Evolutionary conservation across 1,140 invertebrate genomes (phyloP).

Genomic region (Calephelis nemesis): DNA sequence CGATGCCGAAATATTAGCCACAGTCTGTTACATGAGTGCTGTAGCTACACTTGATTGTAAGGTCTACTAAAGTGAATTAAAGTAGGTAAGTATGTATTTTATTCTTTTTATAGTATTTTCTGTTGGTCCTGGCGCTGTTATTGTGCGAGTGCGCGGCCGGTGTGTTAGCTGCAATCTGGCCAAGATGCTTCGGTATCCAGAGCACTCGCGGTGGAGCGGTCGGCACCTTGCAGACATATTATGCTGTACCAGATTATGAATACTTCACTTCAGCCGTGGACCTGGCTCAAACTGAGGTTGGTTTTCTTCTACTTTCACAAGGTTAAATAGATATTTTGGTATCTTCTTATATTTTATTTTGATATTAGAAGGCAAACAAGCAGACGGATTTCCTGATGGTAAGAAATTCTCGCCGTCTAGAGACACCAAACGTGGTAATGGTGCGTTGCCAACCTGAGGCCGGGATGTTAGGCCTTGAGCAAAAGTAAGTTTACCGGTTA

Average conservation of each 20-base stretch:
- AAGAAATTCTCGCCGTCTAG: too few relatives aligned
- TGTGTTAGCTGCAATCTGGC: slow-evolving; percentile 87
- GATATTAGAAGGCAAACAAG: too few relatives aligned
- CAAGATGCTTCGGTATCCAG: slow-evolving; percentile 86
- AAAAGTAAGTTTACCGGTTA: too few relatives aligned
- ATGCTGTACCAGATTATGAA: slow-evolving; percentile 85
- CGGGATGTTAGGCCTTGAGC: too few relatives aligned
- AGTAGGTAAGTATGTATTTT: background rate
- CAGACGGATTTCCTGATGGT: too few relatives aligned
- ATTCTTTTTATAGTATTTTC: slow-evolving; percentile 82
- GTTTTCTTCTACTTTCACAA: slow-evolving; percentile 1
- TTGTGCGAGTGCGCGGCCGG: slow-evolving; percentile 86
- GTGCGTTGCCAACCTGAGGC: too few relatives aligned
- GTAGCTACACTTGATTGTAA: too few relatives aligned
- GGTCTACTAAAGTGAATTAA: background rate
- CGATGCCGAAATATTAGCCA: too few relatives aligned
- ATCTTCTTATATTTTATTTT: too few relatives aligned
- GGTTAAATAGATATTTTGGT: too few relatives aligned
- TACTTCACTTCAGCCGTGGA: slow-evolving; percentile 90
- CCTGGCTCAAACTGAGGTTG: slow-evolving; percentile 67
- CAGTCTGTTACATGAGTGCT: too few relatives aligned
- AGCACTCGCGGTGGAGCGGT: slow-evolving; percentile 83
- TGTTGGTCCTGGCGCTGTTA: slow-evolving; percentile 84
- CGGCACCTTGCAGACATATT: slow-evolving; percentile 85
- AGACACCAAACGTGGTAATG: too few relatives aligned